Base-by-base conservation (phyloP, 2,888 invertebrate genomes). In the Dastarcus helophoroides region DNA sequence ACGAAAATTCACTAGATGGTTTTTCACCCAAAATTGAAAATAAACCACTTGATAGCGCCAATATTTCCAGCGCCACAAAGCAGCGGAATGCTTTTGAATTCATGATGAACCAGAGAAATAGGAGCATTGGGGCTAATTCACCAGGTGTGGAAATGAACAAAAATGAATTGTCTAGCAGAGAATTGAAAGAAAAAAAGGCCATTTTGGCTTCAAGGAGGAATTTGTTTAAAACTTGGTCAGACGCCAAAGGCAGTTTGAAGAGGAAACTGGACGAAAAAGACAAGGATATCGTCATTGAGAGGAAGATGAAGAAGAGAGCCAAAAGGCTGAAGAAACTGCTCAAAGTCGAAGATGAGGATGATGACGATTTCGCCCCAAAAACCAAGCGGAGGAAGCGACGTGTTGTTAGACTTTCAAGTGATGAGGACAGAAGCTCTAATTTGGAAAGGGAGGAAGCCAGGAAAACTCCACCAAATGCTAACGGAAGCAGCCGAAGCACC, bases 21-120 rank as follows among this genome's bases (percentile, higher is more conserved):
- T n/a, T n/a, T n/a, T n/a, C n/a, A n/a, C n/a, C n/a, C n/a, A n/a
- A n/a, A n/a, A n/a, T n/a, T n/a, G n/a, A n/a, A n/a, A n/a, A n/a
- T n/a, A n/a, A n/a, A n/a, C n/a, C n/a, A n/a, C n/a, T n/a, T n/a
- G n/a, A n/a, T n/a, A n/a, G n/a, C n/a, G n/a, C n/a, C n/a, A n/a
- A n/a, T n/a, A n/a, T n/a, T n/a, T n/a, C n/a, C n/a, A n/a, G n/a
- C n/a, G n/a, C n/a, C n/a, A n/a, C n/a, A n/a, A n/a, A n/a, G n/a
- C n/a, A n/a, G n/a, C n/a, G n/a, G 13, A 63, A 78, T 65, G 77
- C 73, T 17, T 79, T 79, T 54, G 63, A 73, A 46, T 50, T 78
- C 15, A 63, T 79, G 62, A 79, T 79, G 79, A 72, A 71, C 40
- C 71, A 72, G 10, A 64, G 76, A 39, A 69, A 73, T 48, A 75